Evolutionary conservation across 2,888 invertebrate species (phyloP), one percentile per base, ranked within the genome.

Genomic region (Lasioglossum villosulum): DNA sequence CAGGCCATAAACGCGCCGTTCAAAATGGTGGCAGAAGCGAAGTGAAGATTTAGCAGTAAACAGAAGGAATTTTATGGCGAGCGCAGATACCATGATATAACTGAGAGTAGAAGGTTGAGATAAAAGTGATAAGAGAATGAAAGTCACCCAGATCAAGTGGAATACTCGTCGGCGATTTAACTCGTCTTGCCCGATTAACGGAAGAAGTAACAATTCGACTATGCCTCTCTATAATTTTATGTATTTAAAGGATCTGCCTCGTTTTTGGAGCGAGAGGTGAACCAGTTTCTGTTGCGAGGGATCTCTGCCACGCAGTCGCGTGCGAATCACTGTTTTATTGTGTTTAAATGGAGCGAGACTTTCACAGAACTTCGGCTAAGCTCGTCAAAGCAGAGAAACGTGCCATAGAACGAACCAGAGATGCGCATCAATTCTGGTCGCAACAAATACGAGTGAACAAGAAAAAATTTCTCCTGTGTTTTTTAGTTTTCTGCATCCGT

Each of bases 261-360:
- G 34, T 8, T 66, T 66, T 66, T 34, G 66, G 66, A 34, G 34
- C 23, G 66, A 30, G 66, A 66, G 66, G 34, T 34, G 66, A 66
- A 66, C 30, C 34, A 34, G 66, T 19, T 63, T 63, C 59, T 30
- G 66, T 34, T 19, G 66, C 34, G 66, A 34, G 16, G 23, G 66
- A 6, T 10, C 66, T 34, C 66, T 8, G 19, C 34, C 30, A 66
- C 30, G 34, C 66, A 77, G 75, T 75, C 73, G 74, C 82, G 82
- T 82, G 82, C 66, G 66, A 34, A 66, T 66, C 19, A 34, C 34
- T 30, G 66, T 34, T 66, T 66, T 34, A 66, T 66, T 66, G 66
- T 66, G 66, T 66, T 34, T 66, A 66, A 66, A 66, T 34, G 34
- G 34, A 34, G 66, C 66, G 34, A 66, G 34, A 66, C 66, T 66